Evolutionary conservation across 2,888 invertebrate species (phyloP).

Genomic region (Morpho deidamia): DNA sequence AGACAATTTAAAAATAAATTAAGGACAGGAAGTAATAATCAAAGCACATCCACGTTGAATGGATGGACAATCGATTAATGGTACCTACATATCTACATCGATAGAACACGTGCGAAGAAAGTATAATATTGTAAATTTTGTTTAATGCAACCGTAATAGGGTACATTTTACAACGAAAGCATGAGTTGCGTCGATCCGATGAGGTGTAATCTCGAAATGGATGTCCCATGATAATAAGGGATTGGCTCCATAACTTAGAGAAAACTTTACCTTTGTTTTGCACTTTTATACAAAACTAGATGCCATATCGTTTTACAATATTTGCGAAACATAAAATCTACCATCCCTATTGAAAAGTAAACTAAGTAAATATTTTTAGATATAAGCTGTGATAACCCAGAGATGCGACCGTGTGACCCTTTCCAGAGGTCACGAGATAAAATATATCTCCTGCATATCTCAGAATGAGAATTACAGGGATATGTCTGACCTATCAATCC

Average conservation of each 20-base stretch:
- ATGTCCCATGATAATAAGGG: conserved; percentile 1
- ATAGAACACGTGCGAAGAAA: conserved; percentile 29
- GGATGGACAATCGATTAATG: conserved; percentile 67
- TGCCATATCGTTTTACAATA: too few relatives aligned
- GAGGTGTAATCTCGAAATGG: conserved; percentile 2
- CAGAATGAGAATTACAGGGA: too few relatives aligned
- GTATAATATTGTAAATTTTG: conserved; percentile 14
- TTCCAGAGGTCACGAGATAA: too few relatives aligned
- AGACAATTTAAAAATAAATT: conserved; percentile 63
- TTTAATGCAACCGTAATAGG: conserved; percentile 21
- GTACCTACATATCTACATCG: conserved; percentile 38
- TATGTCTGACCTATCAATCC: too few relatives aligned
- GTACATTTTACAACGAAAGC: conserved; percentile 19
- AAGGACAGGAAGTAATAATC: conserved; percentile 67
- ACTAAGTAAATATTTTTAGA: too few relatives aligned
- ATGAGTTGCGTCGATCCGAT: not conserved
- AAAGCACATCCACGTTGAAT: conserved; percentile 62
- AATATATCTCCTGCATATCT: too few relatives aligned
- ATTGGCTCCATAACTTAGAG: not conserved
- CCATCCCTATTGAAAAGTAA: too few relatives aligned
- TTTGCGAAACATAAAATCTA: too few relatives aligned
- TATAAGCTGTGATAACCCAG: too few relatives aligned
- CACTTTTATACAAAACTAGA: not conserved
- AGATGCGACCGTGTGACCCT: too few relatives aligned
- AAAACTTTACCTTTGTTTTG: not conserved